Evolutionary conservation across 2,888 invertebrate genomes (phyloP), one percentile per base, ranked within the genome.

Genomic region (Orthonevra nobilis): DNA sequence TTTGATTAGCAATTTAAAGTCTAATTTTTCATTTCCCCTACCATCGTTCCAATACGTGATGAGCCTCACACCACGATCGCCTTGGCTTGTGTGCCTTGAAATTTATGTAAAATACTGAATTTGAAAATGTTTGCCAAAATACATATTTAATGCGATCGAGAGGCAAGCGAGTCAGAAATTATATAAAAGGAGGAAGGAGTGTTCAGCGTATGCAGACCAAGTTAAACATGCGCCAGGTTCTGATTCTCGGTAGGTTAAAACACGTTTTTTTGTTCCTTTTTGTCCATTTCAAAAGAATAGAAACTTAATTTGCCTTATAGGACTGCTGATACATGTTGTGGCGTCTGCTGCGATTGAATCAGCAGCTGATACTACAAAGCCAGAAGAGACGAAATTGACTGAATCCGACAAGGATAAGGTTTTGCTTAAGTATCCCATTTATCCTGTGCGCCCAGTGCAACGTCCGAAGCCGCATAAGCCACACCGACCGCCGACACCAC

Each of bases 141-240:
- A 60, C 36, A 56, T 44, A 36, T 28, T 15, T 15, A 34, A 17
- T 44, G 2, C 12, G 23, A 2, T 3, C 34, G 23, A 32, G 23
- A 20, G n/a, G n/a, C 1, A 14, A 10, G 10, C 23, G 54, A 44
- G 14, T 28, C 14, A 32, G 23, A 58, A 48, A 2, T 52, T 30
- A 36, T 68, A 68, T 68, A 68, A 58, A 68, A 68, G 58, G 40
- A 17, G 9, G 0, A 48, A 40, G 3, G 9, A 23, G 12, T 23
- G 23, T 32, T 26, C 9, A 40, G 9, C 30, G 17, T 2, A 14
- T 40, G 12, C 48, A 68, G 68, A 68, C 6, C 12, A 48, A 48
- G 17, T 58, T 58, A 2, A 68, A 23, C 68, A 68, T 68, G 68
- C 68, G 58, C 19, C 48, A 40, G 38, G 23, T 58, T 58, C 40